phyloP scores from a whole-genome alignment of 2,113 vertebrate genomes.

The Catharus bicknelli region DNA sequence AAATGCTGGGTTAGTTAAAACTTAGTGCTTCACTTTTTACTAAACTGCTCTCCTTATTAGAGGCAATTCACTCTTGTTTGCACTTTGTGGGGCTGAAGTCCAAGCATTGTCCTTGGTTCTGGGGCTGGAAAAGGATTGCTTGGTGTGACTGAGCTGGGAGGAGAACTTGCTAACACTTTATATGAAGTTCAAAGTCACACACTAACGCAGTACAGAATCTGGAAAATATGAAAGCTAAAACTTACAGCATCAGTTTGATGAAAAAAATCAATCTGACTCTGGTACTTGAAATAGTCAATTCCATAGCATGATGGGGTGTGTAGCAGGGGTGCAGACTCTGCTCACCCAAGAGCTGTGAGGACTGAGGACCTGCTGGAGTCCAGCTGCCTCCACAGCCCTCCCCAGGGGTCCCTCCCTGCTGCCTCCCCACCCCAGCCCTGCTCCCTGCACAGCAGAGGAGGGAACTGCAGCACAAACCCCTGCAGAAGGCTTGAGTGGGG shows the following conservation, averaged over 20 bases:
- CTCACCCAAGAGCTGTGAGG: background rate
- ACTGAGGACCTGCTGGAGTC: background rate
- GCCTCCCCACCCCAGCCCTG: background rate
- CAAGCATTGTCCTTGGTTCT: no score
- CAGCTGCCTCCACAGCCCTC: background rate
- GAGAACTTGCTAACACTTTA: no score
- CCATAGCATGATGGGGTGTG: accelerated
- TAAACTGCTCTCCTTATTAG: background rate
- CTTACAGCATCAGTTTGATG: background rate
- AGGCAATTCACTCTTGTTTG: no score
- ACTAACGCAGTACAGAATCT: no score
- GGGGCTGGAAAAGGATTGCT: no score
- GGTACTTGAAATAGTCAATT: background rate
- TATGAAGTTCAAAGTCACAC: no score
- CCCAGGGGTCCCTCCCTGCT: background rate
- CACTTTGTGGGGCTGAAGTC: no score
- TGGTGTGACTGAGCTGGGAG: no score
- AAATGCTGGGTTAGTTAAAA: background rate
- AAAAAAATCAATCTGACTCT: background rate
- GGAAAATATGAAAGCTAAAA: no score
- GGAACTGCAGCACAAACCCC: accelerated
- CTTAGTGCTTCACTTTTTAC: background rate
- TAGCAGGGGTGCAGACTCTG: background rate
- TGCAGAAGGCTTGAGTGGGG: background rate
- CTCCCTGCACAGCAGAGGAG: accelerated